Percentiles rank a stretch among this genome's conserved stretches.
Conservation (phyloP, 2,888 invertebrate species). For the Eristalinus aeneus region DNA sequence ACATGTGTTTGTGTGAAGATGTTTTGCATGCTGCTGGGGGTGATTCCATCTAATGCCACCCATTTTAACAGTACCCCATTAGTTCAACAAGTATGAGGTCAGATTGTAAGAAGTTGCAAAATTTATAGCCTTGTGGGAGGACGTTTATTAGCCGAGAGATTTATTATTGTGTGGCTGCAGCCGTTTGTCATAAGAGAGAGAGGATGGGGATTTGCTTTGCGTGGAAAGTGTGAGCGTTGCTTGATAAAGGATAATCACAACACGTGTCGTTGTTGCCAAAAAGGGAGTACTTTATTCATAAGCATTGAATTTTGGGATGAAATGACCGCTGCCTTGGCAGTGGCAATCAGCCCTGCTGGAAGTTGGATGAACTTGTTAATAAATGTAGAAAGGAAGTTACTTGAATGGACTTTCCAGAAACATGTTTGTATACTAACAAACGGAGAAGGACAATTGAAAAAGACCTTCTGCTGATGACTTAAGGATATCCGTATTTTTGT, state of each 20-base stretch:
- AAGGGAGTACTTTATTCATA: background rate
- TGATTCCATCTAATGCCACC: slow-evolving; percentile 16
- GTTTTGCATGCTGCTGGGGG: slow-evolving; percentile 3
- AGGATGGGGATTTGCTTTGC: background rate
- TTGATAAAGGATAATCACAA: background rate
- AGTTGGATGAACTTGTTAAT: too few relatives aligned
- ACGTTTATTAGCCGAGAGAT: background rate
- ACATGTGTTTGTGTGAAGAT: background rate
- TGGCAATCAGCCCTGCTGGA: too few relatives aligned
- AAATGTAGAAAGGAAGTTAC: too few relatives aligned
- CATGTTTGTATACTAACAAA: too few relatives aligned
- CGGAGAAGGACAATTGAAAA: too few relatives aligned
- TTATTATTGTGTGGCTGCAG: slow-evolving; percentile 10
- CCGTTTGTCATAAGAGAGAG: slow-evolving; percentile 14
- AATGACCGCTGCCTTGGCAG: background rate
- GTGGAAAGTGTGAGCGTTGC: background rate
- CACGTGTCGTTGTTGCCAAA: slow-evolving; percentile 10
- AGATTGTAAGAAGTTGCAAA: background rate
- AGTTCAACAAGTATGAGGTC: slow-evolving; percentile 35
- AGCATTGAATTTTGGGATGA: background rate
- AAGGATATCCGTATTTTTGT: too few relatives aligned
- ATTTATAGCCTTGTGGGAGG: background rate
- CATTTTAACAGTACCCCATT: slow-evolving; percentile 11
- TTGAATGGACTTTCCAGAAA: too few relatives aligned
- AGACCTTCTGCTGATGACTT: too few relatives aligned